phyloP scores from a whole-genome alignment of 2,888 invertebrate genomes.

The Chrysopilus asiliformis region DNA sequence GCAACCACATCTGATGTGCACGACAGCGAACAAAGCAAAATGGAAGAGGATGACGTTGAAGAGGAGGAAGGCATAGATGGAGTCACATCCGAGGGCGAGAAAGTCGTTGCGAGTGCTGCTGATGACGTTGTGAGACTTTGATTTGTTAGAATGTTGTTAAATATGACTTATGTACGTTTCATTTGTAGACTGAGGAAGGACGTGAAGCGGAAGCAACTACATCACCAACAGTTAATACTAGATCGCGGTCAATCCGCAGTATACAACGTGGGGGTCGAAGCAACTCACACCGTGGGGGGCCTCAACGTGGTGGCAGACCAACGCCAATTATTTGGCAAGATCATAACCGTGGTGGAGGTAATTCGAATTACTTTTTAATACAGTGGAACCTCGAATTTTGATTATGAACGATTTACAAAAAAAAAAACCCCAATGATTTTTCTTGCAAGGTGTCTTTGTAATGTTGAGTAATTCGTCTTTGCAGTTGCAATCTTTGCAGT shows the following conservation, averaged over 20 bases:
- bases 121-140: slow-evolving; percentile 29
- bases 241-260: slow-evolving; percentile 31
- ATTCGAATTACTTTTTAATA: slow-evolving; percentile 1
- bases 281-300: slow-evolving; percentile 27
- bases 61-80: slow-evolving; percentile 36
- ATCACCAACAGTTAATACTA: slow-evolving; percentile 46
- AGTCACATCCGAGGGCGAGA: slow-evolving; percentile 51
- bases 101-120: slow-evolving; percentile 38
- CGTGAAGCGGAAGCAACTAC: slow-evolving; percentile 66
- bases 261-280: slow-evolving; percentile 29
- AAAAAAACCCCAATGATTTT: too few species aligned
- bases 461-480: too few species aligned
- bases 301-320: slow-evolving; percentile 36
- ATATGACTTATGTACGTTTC: too few species aligned
- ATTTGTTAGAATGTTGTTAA: too few species aligned
- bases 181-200: slow-evolving; percentile 48
- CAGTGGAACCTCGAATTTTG: too few species aligned
- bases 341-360: slow-evolving; percentile 11
- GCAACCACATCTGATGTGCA: slow-evolving; percentile 37
- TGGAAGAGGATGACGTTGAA: slow-evolving; percentile 25
- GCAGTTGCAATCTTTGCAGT: too few species aligned
- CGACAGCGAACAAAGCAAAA: slow-evolving; percentile 28
- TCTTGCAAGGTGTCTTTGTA: too few species aligned
- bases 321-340: slow-evolving; percentile 50
- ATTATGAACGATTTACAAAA: too few species aligned